phyloP scores from a whole-genome alignment of 2,113 vertebrate species.

The Malaclemys terrapin region DNA sequence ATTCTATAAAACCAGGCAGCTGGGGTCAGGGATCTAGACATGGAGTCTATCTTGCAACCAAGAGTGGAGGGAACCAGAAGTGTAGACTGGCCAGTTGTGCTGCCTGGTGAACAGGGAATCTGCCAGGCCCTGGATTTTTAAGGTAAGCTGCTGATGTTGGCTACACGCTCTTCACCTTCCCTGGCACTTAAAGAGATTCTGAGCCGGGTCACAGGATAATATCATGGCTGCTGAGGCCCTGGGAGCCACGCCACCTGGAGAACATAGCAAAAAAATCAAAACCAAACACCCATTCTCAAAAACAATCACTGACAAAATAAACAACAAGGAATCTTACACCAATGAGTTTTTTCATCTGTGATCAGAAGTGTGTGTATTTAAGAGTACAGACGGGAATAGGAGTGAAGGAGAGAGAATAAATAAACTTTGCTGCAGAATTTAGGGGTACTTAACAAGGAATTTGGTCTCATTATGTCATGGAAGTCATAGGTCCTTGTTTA shows the following conservation, averaged over 20 bases:
- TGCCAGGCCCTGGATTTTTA: neutral
- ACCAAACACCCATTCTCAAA: neutral
- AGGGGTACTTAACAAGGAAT: neutral
- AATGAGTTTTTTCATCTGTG: neutral
- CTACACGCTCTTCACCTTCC: neutral
- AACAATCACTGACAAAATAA: neutral
- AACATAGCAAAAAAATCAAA: neutral
- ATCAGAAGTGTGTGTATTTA: neutral
- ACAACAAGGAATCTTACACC: neutral
- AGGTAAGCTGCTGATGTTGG: neutral
- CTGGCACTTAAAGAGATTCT: neutral
- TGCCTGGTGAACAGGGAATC: neutral
- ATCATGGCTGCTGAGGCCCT: neutral
- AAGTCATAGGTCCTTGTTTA: neutral
- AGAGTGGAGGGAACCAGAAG: neutral
- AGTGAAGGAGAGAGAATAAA: neutral
- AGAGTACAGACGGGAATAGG: neutral
- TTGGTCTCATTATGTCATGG: neutral
- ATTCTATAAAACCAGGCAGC: neutral
- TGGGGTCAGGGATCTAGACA: neutral
- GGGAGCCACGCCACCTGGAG: neutral
- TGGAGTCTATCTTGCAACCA: neutral
- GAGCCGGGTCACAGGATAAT: accelerated
- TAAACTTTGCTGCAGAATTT: neutral
- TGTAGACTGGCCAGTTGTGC: neutral